phyloP scores from a whole-genome alignment of 1,140 invertebrate genomes.

The Sesamia nonagrioides region DNA sequence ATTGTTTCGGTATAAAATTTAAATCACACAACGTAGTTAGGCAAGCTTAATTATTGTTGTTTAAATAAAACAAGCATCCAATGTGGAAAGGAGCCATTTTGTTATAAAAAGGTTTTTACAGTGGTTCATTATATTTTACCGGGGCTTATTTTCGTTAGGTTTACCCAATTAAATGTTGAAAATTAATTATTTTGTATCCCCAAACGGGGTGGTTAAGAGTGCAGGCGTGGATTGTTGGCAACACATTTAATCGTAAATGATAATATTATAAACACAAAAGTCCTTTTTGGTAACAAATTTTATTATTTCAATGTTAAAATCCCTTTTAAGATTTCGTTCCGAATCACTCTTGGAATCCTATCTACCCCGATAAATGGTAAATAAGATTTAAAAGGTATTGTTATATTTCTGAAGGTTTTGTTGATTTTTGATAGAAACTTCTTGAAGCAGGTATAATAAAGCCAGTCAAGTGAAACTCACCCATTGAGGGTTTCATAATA shows the following conservation, averaged over 20 bases:
- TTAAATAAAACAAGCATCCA: conserved; percentile 29
- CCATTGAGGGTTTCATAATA: conserved; percentile 17
- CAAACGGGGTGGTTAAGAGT: too few relatives aligned
- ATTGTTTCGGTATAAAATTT: conserved; percentile 4
- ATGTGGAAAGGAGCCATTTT: background rate
- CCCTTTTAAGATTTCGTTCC: too few relatives aligned
- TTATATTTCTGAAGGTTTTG: background rate
- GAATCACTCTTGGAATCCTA: too few relatives aligned
- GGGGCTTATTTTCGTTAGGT: background rate
- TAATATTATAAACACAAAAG: too few relatives aligned
- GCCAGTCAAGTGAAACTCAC: conserved; percentile 16
- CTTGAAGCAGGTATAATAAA: conserved; percentile 23
- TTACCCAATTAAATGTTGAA: background rate
- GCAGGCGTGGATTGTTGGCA: too few relatives aligned
- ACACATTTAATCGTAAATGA: too few relatives aligned
- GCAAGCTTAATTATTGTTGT: conserved; percentile 2
- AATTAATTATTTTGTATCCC: too few relatives aligned
- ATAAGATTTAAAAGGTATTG: background rate
- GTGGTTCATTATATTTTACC: conserved; percentile 13
- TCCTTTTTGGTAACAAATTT: too few relatives aligned
- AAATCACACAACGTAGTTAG: conserved; percentile 12
- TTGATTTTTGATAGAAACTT: conserved; percentile 20
- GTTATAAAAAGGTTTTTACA: background rate
- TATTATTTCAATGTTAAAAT: too few relatives aligned
- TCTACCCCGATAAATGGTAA: background rate